Evolutionary conservation across 2,888 invertebrate genomes (phyloP).

Genomic region (Arge pagana): DNA sequence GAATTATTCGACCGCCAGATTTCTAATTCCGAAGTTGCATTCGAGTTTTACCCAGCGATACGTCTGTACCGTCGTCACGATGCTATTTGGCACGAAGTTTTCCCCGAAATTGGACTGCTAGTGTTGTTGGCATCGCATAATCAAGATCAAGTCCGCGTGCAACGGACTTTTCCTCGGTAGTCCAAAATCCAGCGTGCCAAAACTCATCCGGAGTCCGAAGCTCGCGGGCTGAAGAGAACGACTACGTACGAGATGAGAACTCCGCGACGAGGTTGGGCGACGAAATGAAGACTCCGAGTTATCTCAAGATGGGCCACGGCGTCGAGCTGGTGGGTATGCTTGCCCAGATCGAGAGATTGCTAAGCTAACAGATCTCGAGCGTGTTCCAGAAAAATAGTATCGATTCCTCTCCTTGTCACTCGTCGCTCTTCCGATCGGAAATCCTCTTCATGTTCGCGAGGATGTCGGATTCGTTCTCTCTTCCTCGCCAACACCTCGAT

Average conservation of each 20-base stretch:
- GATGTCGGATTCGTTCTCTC: too few species aligned
- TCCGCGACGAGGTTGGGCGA: constrained; percentile 29
- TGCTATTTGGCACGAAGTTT: constrained; percentile 40
- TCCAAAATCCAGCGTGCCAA: too few species aligned
- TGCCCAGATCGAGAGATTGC: constrained; percentile 47
- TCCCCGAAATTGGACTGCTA: constrained; percentile 35
- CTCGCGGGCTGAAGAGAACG: too few species aligned
- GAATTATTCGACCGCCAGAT: background rate
- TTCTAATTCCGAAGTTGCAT: constrained; percentile 6
- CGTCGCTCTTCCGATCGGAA: too few species aligned
- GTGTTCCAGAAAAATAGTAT: constrained; percentile 12
- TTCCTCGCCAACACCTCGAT: constrained; percentile 1
- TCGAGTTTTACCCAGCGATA: constrained; percentile 32
- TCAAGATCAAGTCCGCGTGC: constrained; percentile 43
- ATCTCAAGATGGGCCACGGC: constrained; percentile 34
- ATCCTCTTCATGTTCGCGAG: too few species aligned
- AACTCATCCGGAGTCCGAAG: too few species aligned
- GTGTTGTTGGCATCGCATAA: constrained; percentile 43
- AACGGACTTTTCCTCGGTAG: constrained; percentile 17
- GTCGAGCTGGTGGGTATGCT: constrained; percentile 27
- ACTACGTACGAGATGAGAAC: too few species aligned
- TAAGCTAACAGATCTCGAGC: constrained; percentile 47
- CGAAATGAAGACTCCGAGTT: constrained; percentile 46
- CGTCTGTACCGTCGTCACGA: constrained; percentile 37
- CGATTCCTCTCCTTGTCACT: constrained; percentile 17